Conservation (phyloP, 2,797 vertebrate species). For the Eupleurogrammus muticus region DNA sequence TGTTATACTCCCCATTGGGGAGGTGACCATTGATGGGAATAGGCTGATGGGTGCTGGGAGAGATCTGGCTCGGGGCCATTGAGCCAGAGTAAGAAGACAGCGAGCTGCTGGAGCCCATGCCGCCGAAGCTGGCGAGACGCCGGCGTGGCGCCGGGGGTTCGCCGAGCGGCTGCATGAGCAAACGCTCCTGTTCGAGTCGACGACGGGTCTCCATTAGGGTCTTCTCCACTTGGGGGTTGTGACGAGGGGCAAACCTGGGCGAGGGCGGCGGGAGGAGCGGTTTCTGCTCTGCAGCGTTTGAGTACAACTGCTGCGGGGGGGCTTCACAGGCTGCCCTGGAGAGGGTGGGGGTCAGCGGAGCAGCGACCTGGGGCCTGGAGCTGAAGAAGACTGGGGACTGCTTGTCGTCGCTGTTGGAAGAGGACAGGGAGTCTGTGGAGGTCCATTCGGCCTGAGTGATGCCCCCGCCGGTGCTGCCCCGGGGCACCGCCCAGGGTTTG, state of each 20-base stretch:
- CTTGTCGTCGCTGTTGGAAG: constrained; percentile 96
- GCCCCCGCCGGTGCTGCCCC: constrained; percentile 71
- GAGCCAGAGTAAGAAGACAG: constrained; percentile 92
- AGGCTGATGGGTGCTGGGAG: constrained; percentile 79
- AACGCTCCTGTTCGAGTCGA: constrained; percentile 93
- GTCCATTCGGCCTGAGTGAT: constrained; percentile 88
- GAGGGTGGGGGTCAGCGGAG: constrained; percentile 65
- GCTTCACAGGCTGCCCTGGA: constrained; percentile 71
- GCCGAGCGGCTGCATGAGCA: constrained; percentile 87
- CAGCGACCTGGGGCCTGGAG: constrained; percentile 63
- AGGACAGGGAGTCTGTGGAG: constrained; percentile 95
- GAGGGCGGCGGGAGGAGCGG: constrained; percentile 89
- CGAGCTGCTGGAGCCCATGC: constrained; percentile 93
- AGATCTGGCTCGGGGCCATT: constrained; percentile 82
- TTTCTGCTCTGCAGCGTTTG: constrained; percentile 83
- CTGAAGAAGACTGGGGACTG: constrained; percentile 83
- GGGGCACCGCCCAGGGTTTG: constrained; percentile 60
- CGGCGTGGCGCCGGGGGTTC: constrained; percentile 88
- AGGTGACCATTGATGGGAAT: constrained; percentile 88
- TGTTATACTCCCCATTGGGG: constrained; percentile 87
- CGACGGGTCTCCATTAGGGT: constrained; percentile 98
- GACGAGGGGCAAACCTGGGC: constrained; percentile 84
- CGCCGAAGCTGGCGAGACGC: constrained; percentile 94
- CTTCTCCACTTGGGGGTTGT: constrained; percentile 96
- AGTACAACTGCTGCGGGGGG: constrained; percentile 74